Percentiles rank a stretch among this genome's conserved stretches.
Evolutionary conservation across 2,888 invertebrate species (phyloP).

Genomic region (Matsumyia berberina): DNA sequence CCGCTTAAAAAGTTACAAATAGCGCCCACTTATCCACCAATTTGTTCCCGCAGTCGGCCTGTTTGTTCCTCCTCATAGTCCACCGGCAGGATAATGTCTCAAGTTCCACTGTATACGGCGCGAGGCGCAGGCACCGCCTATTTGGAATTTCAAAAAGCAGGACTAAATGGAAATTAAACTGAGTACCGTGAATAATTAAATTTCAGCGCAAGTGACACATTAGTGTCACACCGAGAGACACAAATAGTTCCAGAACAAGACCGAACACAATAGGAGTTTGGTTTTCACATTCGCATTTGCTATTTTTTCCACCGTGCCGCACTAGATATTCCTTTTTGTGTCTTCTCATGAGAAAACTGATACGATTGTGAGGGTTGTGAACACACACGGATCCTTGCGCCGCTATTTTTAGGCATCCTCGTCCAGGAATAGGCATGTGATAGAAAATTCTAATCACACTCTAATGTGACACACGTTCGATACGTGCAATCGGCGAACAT

Average conservation of each 20-base stretch:
- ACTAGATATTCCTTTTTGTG: not conserved
- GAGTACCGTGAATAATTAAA: conserved; percentile 61
- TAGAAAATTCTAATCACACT: conserved; percentile 37
- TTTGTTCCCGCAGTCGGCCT: conserved; percentile 11
- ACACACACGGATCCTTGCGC: too few relatives aligned
- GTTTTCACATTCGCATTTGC: conserved; percentile 5
- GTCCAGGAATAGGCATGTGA: not conserved
- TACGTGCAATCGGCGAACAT: conserved; percentile 31
- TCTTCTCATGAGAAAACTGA: not conserved
- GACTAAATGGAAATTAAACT: conserved; percentile 46
- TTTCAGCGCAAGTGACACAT: conserved; percentile 54
- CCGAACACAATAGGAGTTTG: conserved; percentile 9
- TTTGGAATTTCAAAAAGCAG: conserved; percentile 35
- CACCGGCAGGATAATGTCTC: conserved; percentile 6
- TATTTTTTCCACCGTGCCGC: not conserved
- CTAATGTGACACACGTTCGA: conserved; percentile 44
- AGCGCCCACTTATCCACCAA: conserved; percentile 30
- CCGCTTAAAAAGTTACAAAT: conserved; percentile 36
- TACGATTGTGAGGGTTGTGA: not conserved
- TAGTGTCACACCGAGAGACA: conserved; percentile 34
- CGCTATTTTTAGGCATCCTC: not conserved
- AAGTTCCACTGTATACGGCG: conserved; percentile 1
- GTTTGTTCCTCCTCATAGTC: not conserved
- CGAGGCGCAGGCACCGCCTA: conserved; percentile 33
- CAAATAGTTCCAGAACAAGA: conserved; percentile 3